These are phyloP conservation scores for Calliopsis andreniformis DNA, from an alignment of 1,140 invertebrate genomes.

Conservation along the genomic window DNA sequence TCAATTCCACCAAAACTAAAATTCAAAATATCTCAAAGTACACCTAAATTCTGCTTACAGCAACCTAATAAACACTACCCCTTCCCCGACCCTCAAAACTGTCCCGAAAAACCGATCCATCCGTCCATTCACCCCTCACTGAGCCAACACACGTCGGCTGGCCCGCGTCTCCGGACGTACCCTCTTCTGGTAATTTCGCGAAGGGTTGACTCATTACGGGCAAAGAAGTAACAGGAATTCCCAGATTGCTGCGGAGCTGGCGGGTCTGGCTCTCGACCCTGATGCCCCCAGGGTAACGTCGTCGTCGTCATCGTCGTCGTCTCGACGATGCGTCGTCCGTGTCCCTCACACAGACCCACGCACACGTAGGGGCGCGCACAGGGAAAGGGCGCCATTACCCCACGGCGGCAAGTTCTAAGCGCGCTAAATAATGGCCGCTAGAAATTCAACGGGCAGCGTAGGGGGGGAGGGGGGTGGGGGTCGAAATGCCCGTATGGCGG, in stretches of 20 bases:
- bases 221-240: constrained; percentile 70
- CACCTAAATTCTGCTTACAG: no score
- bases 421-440: constrained; percentile 79
- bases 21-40: no score
- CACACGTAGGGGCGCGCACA: background rate
- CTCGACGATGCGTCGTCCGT: constrained; percentile 41
- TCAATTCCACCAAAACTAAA: no score
- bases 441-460: constrained; percentile 69
- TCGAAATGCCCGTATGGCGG: constrained; percentile 68
- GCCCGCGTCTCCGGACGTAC: no score
- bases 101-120: no score
- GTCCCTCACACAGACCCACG: constrained; percentile 1
- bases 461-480: constrained; percentile 15
- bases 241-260: constrained; percentile 60
- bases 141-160: no score
- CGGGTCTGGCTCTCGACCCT: constrained; percentile 24
- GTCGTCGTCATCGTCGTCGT: constrained; percentile 42
- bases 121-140: no score
- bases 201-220: constrained; percentile 67
- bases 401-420: constrained; percentile 76
- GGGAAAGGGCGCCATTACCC: constrained; percentile 65
- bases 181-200: constrained; percentile 58
- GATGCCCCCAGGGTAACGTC: constrained; percentile 35
- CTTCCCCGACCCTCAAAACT: no score
- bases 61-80: no score